Conservation (phyloP, 2,113 vertebrate species). For the Myrmecobius fasciatus region DNA sequence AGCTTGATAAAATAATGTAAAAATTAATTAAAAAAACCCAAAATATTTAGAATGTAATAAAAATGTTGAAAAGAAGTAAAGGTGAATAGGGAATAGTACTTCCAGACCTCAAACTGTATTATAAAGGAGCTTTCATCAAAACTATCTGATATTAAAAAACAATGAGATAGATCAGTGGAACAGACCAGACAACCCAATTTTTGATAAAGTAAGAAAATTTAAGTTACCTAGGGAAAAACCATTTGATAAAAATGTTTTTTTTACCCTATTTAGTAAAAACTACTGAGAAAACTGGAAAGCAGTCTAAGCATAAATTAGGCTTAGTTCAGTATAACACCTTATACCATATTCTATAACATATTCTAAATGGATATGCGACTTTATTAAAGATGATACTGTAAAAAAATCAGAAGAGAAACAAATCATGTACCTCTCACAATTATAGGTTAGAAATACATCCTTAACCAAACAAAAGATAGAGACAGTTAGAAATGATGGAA, state of each 20-base stretch:
- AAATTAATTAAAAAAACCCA: not conserved
- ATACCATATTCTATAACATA: not conserved
- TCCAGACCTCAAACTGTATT: not conserved
- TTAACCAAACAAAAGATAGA: not conserved
- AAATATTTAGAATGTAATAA: not conserved
- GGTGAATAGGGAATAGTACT: not conserved
- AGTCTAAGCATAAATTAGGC: not conserved
- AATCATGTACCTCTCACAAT: not conserved
- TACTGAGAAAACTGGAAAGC: too few species aligned
- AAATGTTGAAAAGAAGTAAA: not conserved
- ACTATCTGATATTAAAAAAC: not conserved
- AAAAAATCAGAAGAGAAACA: not conserved
- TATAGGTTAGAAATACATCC: not conserved
- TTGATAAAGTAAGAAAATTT: not conserved
- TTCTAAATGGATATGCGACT: not conserved
- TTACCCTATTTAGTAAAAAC: not conserved
- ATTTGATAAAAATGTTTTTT: too few species aligned
- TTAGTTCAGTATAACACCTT: not conserved
- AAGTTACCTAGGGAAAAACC: not conserved
- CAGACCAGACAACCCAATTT: not conserved
- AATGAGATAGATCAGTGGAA: not conserved
- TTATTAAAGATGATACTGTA: too few species aligned
- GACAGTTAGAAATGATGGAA: not conserved
- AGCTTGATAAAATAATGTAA: not conserved
- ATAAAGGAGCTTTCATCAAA: not conserved